Conservation (phyloP, 53 echinoderm and acorn worm species). For the Patiria pectinifera region DNA sequence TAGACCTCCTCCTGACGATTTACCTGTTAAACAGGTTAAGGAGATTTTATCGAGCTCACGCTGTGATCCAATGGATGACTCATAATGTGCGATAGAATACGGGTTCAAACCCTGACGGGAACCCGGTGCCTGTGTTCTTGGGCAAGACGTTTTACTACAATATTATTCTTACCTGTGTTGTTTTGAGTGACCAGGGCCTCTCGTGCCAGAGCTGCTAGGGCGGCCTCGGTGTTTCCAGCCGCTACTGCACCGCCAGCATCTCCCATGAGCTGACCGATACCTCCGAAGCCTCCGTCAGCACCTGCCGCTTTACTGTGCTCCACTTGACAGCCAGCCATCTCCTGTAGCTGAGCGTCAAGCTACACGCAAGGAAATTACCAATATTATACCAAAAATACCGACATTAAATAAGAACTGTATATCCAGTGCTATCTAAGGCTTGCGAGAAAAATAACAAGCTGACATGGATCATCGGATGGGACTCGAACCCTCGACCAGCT, state of each 20-base stretch:
- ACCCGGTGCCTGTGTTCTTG: no score
- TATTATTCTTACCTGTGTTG: neutral
- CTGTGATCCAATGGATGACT: no score
- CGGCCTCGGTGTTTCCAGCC: slow-evolving; percentile 42
- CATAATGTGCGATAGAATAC: no score
- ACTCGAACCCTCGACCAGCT: no score
- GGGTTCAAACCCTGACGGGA: no score
- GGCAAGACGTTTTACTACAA: no score
- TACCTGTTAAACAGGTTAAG: neutral
- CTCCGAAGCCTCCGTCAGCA: slow-evolving; percentile 37
- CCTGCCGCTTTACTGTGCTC: slow-evolving; percentile 21
- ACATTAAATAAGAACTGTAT: no score
- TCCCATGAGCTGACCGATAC: slow-evolving; percentile 24
- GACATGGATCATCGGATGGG: no score
- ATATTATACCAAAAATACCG: no score
- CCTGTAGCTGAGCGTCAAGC: slow-evolving; percentile 80
- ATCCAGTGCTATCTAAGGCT: no score
- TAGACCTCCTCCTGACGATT: slow-evolving; percentile 30
- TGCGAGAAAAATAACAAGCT: no score
- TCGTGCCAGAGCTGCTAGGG: slow-evolving; percentile 13
- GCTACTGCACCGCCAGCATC: slow-evolving; percentile 29
- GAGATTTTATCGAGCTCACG: neutral
- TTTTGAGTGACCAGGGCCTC: slow-evolving; percentile 18
- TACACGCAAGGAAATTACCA: neutral
- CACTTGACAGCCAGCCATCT: slow-evolving; percentile 72